Percentiles rank a stretch among this genome's conserved stretches.
Conservation (phyloP, 1,140 invertebrate genomes). For the Scaptomyza pallida region DNA sequence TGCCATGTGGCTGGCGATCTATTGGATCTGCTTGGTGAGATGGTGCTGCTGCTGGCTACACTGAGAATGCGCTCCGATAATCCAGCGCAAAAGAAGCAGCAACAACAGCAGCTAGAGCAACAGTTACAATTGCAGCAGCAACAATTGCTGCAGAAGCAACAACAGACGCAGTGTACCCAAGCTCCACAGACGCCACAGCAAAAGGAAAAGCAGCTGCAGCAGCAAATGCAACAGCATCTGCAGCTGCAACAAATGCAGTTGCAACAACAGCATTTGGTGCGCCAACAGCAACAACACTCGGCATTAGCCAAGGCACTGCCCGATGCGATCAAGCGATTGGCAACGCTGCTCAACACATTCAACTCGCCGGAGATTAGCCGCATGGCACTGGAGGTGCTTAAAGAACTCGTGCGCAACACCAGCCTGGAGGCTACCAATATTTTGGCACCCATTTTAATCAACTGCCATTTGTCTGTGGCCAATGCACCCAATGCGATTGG, state of each 20-base stretch:
- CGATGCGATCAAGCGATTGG: constrained; percentile 92
- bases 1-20: constrained; percentile 93
- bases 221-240: constrained; percentile 73
- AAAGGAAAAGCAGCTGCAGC: constrained; percentile 69
- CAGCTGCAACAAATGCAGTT: constrained; percentile 78
- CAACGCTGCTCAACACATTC: constrained; percentile 95
- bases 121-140: constrained; percentile 72
- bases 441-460: constrained; percentile 92
- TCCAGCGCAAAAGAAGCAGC: constrained; percentile 70
- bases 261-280: constrained; percentile 73
- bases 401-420: constrained; percentile 92
- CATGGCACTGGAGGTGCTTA: constrained; percentile 91
- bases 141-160: constrained; percentile 69
- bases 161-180: constrained; percentile 65
- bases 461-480: constrained; percentile 92
- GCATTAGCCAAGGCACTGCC: constrained; percentile 90
- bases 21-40: constrained; percentile 91
- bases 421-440: constrained; percentile 92
- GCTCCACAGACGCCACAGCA: constrained; percentile 65
- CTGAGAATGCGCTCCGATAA: constrained; percentile 72
- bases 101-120: constrained; percentile 71
- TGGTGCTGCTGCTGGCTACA: constrained; percentile 71
- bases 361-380: constrained; percentile 93
- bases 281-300: constrained; percentile 76
- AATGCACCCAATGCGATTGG: constrained; percentile 89